phyloP scores from a whole-genome alignment of 2,888 invertebrate genomes.

The Amphipyra berbera region DNA sequence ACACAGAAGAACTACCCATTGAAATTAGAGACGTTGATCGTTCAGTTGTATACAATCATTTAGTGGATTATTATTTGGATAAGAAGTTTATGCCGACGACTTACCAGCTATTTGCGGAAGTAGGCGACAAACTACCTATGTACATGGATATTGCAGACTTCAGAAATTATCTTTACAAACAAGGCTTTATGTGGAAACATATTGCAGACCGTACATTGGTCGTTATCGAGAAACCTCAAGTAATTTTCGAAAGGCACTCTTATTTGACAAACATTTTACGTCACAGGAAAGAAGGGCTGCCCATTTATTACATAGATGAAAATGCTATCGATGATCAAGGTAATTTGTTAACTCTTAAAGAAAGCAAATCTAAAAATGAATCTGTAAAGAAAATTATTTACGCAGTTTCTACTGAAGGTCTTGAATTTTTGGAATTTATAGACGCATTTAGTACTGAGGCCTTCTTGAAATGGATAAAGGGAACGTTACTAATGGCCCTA shows the following conservation, averaged over 20 bases:
- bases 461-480: constrained; percentile 26
- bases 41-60: constrained; percentile 49
- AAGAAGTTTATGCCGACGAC: constrained; percentile 59
- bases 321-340: constrained; percentile 28
- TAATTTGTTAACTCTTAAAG: constrained; percentile 5
- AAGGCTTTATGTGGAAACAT: constrained; percentile 67
- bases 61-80: constrained; percentile 54
- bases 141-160: constrained; percentile 65
- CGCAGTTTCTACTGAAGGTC: constrained; percentile 16
- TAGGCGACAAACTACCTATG: constrained; percentile 52
- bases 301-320: constrained; percentile 63
- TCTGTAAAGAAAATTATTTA: constrained; percentile 17
- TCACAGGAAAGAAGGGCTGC: constrained; percentile 32
- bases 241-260: constrained; percentile 64
- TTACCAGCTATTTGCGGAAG: constrained; percentile 49
- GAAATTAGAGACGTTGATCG: constrained; percentile 51
- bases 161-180: constrained; percentile 61
- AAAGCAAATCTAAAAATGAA: not conserved
- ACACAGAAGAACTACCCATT: not conserved
- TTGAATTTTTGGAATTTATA: constrained; percentile 6
- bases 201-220: constrained; percentile 37
- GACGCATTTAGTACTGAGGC: not conserved
- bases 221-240: constrained; percentile 66
- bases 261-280: constrained; percentile 63
- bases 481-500: constrained; percentile 1